Evolutionary conservation across 2,888 invertebrate genomes (phyloP).

Genomic region (Pelosia muscerda): DNA sequence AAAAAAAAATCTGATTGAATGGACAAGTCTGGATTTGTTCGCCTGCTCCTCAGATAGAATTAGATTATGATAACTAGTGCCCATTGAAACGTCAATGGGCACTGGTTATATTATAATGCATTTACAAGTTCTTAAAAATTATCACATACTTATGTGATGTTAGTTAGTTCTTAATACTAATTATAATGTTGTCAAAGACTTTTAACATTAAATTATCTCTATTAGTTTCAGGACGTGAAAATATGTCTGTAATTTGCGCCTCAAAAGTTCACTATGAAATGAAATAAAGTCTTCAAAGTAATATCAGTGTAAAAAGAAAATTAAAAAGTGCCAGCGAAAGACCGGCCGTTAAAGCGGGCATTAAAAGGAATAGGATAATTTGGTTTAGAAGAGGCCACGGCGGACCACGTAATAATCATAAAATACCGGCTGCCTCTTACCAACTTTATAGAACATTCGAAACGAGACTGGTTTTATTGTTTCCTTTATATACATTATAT

Average conservation of each 20-base stretch:
- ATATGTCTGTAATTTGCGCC: background rate
- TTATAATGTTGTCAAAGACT: background rate
- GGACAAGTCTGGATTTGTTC: conserved; percentile 11
- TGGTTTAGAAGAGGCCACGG: conserved; percentile 49
- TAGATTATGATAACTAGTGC: no score
- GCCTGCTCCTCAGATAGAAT: conserved; percentile 5
- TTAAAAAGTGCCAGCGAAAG: conserved; percentile 46
- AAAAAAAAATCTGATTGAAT: conserved; percentile 2
- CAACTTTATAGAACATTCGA: conserved; percentile 49
- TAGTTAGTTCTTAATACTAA: no score
- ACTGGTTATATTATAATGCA: no score
- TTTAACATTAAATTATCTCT: background rate
- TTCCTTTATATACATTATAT: conserved; percentile 35
- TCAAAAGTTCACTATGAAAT: conserved; percentile 11
- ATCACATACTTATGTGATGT: no score
- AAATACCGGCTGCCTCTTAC: conserved; percentile 51
- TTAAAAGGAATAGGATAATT: conserved; percentile 64
- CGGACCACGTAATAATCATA: conserved; percentile 59
- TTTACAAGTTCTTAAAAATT: no score
- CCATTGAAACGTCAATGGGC: no score
- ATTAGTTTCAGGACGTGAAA: background rate
- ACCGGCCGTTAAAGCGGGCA: conserved; percentile 50
- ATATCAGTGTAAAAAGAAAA: conserved; percentile 33
- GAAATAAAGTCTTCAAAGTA: conserved; percentile 12
- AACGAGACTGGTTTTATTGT: conserved; percentile 50